Evolutionary conservation across 2,113 vertebrate genomes (phyloP), one percentile per base, ranked within the genome.

Genomic region (Dermatemys mawii): DNA sequence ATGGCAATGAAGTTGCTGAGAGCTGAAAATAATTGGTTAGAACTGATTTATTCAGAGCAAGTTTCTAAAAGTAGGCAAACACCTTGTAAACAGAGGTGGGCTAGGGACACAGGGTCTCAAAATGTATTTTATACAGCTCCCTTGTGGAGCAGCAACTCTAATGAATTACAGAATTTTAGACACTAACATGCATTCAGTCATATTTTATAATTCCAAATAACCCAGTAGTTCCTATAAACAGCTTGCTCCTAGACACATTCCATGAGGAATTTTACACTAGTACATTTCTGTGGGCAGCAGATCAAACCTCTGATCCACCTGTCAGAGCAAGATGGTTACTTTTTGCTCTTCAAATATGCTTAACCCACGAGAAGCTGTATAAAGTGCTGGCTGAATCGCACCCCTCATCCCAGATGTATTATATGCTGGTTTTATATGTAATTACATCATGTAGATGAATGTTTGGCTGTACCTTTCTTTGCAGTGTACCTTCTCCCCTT

Each of bases 271-370:
- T 57, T 60, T 85, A 53, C 3, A 5, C 50, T 49, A 11, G n/a
- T 11, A 22, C 8, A 2, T 57, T 78, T 81, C 16, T 87, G 50
- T 22, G 54, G 22, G 29, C 84, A 94, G 44, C 11, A 2, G 17
- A 38, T 67, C 41, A 22, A 60, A 11, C 55, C 51, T 41, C 0
- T 3, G 29, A 17, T 22, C 73, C 9, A 41, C 7, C 0, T 41
- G n/a, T 49, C 32, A 50, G 6, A 60, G 55, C 73, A 51, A 55
- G 41, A 50, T 75, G 57, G 29, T 76, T 38, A 53, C 29, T 91
- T 87, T 53, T 53, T 53, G 51, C 38, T 6, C 26, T 79, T 83
- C 44, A 73, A 17, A 27, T 78, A 19, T 41, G 60, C n/a, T 75
- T 82, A 5, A 19, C n/a, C n/a, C n/a, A n/a, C n/a, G n/a, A n/a